phyloP scores from a whole-genome alignment of 92 coral and sea anemone species.

The Epizoanthus illoricatus region DNA sequence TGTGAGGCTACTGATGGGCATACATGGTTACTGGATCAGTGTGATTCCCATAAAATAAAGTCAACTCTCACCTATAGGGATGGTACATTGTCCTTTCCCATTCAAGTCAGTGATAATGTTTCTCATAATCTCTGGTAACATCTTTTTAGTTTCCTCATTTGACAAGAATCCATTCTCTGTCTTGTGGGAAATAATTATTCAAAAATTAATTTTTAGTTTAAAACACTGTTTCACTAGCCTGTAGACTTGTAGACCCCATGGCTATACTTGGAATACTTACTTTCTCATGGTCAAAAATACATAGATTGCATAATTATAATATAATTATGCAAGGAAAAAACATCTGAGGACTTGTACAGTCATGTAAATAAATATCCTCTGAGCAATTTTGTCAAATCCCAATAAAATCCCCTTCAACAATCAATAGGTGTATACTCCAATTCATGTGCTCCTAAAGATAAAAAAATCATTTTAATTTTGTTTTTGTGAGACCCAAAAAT shows the following conservation, averaged over 20 bases:
- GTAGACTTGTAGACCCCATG: neutral
- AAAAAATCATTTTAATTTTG: too few relatives aligned
- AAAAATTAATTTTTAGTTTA: too few relatives aligned
- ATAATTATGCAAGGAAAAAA: too few relatives aligned
- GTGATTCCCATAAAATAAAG: too few relatives aligned
- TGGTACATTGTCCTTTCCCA: slow-evolving; percentile 77
- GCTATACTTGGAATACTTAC: neutral
- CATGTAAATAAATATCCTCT: neutral
- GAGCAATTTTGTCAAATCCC: neutral
- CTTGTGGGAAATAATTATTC: slow-evolving; percentile 38
- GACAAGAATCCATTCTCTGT: slow-evolving; percentile 92
- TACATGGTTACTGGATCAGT: too few relatives aligned
- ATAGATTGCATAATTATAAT: too few relatives aligned
- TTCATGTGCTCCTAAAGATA: too few relatives aligned
- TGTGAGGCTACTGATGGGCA: too few relatives aligned
- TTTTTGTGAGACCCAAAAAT: too few relatives aligned
- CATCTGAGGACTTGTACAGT: neutral
- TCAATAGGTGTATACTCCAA: too few relatives aligned
- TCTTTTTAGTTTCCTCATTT: slow-evolving; percentile 83
- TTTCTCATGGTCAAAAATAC: neutral
- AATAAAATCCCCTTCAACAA: too few relatives aligned
- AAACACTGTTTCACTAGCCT: neutral
- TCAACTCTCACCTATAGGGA: slow-evolving; percentile 70
- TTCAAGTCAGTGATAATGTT: slow-evolving; percentile 68
- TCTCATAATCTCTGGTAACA: slow-evolving; percentile 65